Percentiles rank a stretch among this genome's conserved stretches.
Evolutionary conservation across 53 echinoderm and acorn worm genomes (phyloP).

Genomic region (Antedon mediterranea): DNA sequence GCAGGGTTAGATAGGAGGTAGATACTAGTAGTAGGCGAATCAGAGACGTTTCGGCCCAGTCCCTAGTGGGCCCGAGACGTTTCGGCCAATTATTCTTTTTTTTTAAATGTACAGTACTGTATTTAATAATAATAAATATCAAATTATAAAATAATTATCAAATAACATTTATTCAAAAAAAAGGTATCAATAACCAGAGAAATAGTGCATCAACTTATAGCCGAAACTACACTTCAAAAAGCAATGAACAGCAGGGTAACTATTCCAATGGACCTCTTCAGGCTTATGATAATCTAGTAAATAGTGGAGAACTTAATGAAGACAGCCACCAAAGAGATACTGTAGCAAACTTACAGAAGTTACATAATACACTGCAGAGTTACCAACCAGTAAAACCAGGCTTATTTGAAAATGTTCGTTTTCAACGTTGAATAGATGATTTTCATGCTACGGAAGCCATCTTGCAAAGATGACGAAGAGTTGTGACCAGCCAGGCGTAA

Average conservation of each 20-base stretch:
- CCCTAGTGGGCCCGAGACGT: no score
- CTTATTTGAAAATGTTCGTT: constrained; percentile 72
- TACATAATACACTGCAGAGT: constrained; percentile 49
- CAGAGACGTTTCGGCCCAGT: no score
- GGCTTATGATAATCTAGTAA: constrained; percentile 39
- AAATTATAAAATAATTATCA: no score
- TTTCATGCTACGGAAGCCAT: no score
- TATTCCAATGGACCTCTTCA: constrained; percentile 43
- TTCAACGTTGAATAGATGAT: background rate
- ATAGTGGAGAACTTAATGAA: constrained; percentile 35
- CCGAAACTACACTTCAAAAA: background rate
- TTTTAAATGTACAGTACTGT: no score
- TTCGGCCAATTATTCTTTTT: no score
- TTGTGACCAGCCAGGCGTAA: no score
- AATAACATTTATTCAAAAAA: background rate
- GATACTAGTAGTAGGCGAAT: no score
- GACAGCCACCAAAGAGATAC: constrained; percentile 58
- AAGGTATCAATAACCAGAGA: background rate
- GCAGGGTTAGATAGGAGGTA: no score
- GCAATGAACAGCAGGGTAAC: background rate
- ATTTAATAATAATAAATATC: no score
- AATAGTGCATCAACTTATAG: background rate
- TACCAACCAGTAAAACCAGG: constrained; percentile 55
- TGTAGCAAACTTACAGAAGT: constrained; percentile 40
- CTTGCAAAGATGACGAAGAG: no score